A percentile compares a stretch with the other conserved stretches of the same genome.
phyloP scores from a whole-genome alignment of 2,113 vertebrate species.

The Phaetusa simplex region DNA sequence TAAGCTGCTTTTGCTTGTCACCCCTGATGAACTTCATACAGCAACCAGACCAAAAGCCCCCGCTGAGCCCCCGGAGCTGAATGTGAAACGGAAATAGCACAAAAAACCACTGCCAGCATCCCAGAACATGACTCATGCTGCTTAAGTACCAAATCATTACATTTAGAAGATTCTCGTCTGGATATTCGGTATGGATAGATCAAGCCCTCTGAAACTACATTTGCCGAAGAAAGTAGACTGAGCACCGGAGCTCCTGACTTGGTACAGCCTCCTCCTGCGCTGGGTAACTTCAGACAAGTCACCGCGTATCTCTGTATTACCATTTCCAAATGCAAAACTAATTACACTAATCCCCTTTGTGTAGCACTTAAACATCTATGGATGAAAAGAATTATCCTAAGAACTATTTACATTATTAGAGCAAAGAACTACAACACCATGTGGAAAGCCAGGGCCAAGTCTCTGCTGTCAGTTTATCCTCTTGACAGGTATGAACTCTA shows the following conservation, averaged over 20 bases:
- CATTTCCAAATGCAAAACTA: conserved; percentile 41
- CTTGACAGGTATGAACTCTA: not conserved
- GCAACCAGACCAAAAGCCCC: conserved; percentile 55
- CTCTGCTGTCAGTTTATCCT: not conserved
- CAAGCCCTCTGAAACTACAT: not conserved
- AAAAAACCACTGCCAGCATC: not conserved
- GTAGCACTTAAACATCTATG: not conserved
- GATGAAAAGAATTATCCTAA: conserved; percentile 9
- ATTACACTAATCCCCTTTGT: conserved; percentile 28
- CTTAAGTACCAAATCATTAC: conserved; percentile 1
- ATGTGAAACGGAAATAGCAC: conserved; percentile 52
- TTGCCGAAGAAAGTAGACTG: not conserved
- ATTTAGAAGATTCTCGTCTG: not conserved
- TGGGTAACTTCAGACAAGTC: conserved; percentile 15
- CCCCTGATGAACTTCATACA: conserved; percentile 57
- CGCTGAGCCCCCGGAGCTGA: conserved; percentile 21
- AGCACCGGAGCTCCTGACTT: not conserved
- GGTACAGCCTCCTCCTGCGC: not conserved
- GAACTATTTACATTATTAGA: not conserved
- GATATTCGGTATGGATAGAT: not conserved
- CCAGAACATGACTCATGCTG: conserved; percentile 54
- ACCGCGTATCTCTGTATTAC: not conserved
- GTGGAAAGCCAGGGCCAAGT: not conserved
- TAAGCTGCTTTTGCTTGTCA: conserved; percentile 48
- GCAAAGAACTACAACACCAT: not conserved